Evolutionary conservation across 2,797 vertebrate genomes (phyloP), one percentile per base, ranked within the genome.

Genomic region (Alfaro cultratus): DNA sequence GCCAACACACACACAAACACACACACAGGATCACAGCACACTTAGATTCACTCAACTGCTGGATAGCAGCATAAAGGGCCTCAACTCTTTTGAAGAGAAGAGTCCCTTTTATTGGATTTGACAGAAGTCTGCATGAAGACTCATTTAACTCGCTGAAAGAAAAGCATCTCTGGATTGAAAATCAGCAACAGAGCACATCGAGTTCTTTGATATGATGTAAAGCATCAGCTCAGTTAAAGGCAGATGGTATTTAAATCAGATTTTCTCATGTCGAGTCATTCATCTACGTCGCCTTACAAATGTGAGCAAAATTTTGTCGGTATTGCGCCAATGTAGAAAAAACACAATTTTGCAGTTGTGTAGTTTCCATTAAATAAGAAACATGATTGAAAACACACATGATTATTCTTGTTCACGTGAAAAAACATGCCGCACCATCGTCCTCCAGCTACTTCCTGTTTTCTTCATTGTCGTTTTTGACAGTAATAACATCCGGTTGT

Each of bases 31-130:
- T 90, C 88, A 87, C 83, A 87, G 78, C 76, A 60, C 64, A 77
- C 75, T 78, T 88, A 78, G 80, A 77, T 87, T 91, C 87, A 86
- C 81, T 83, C 81, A 78, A 71, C 79, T 72, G 80, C 80, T 80
- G 71, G 83, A 90, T 90, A 86, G 85, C 88, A 81, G 70, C 85
- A 89, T 87, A 47, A 91, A 90, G 79, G 86, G 83, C 87, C 89
- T 90, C 85, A 83, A 76, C 86, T 46, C 87, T 88, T 86, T 88
- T 83, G 51, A 78, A 36, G 26, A 46, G 72, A 0, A 9, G 23
- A 86, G 60, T 74, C 57, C 21, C 83, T 85, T 89, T 80, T n/a
- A 75, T 85, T 81, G 77, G 85, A 85, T 87, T 73, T 81, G 67
- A 83, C 45, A 43, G 45, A 77, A 68, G 81, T 81, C 82, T 45